Conservation (phyloP, 2,888 invertebrate genomes). For the Dynastes grantii region DNA sequence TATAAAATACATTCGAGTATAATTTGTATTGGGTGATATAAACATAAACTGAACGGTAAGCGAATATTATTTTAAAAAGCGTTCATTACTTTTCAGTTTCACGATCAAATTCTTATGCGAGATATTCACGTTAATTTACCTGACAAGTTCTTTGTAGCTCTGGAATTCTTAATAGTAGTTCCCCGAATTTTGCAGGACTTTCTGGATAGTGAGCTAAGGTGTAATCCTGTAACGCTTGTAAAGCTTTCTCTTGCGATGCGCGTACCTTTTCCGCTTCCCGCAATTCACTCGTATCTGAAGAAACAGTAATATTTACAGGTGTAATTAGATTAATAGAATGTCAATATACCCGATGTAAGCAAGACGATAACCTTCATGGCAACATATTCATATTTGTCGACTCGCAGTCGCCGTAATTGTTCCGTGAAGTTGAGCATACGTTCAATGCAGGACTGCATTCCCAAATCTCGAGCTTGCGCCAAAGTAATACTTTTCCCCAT, state of each 20-base stretch:
- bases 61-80: too few species aligned
- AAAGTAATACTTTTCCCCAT: slow-evolving; percentile 78
- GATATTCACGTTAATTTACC: slow-evolving; percentile 70
- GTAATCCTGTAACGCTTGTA: slow-evolving; percentile 93
- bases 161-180: slow-evolving; percentile 92
- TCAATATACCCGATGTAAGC: slow-evolving; percentile 84
- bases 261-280: slow-evolving; percentile 95
- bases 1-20: too few species aligned
- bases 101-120: too few species aligned
- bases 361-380: slow-evolving; percentile 96
- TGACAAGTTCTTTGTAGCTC: slow-evolving; percentile 96
- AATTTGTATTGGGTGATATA: too few species aligned
- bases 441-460: slow-evolving; percentile 90
- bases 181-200: slow-evolving; percentile 95
- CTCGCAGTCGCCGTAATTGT: slow-evolving; percentile 88
- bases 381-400: slow-evolving; percentile 97
- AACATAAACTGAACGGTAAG: too few species aligned
- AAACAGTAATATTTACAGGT: slow-evolving; percentile 34
- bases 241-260: slow-evolving; percentile 93
- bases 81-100: too few species aligned
- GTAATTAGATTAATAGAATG: not conserved
- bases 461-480: slow-evolving; percentile 81
- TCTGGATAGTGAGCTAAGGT: slow-evolving; percentile 93
- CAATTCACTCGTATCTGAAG: slow-evolving; percentile 90
- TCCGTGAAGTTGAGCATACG: slow-evolving; percentile 96